phyloP scores from a whole-genome alignment of 2,113 vertebrate species.

The Malurus melanocephalus region DNA sequence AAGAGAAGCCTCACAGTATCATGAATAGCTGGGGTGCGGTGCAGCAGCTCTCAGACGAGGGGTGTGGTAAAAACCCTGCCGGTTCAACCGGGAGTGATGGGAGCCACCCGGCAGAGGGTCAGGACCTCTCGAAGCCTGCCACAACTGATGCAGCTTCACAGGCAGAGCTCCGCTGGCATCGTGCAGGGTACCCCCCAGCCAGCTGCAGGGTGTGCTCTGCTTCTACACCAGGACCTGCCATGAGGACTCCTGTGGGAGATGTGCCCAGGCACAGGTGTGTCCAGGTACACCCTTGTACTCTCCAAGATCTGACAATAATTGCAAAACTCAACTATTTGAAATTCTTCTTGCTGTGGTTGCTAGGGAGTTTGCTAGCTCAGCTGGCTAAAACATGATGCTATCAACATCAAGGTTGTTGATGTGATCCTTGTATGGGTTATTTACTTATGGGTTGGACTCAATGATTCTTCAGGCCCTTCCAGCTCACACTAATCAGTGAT shows the following conservation, averaged over 20 bases:
- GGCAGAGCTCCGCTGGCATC: accelerated
- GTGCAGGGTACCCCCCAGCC: too few relatives aligned
- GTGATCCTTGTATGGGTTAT: too few relatives aligned
- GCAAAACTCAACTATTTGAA: background rate
- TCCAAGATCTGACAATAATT: background rate
- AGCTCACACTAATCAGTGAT: background rate
- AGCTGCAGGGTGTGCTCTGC: background rate
- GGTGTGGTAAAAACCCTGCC: accelerated
- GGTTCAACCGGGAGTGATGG: accelerated
- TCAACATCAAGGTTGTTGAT: background rate
- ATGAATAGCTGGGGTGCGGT: background rate
- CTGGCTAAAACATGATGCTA: background rate
- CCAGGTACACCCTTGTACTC: background rate
- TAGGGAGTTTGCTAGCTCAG: background rate
- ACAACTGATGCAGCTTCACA: too few relatives aligned
- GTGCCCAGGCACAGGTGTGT: background rate
- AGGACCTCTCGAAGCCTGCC: accelerated
- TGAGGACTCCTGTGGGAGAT: background rate
- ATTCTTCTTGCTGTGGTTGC: background rate
- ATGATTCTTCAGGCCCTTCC: background rate
- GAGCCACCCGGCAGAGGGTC: background rate
- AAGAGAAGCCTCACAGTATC: background rate
- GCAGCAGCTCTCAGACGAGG: background rate
- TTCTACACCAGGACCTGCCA: accelerated
- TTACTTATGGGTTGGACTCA: background rate